Base-by-base conservation (phyloP, 2,113 vertebrate species). In the Etia nguti region DNA sequence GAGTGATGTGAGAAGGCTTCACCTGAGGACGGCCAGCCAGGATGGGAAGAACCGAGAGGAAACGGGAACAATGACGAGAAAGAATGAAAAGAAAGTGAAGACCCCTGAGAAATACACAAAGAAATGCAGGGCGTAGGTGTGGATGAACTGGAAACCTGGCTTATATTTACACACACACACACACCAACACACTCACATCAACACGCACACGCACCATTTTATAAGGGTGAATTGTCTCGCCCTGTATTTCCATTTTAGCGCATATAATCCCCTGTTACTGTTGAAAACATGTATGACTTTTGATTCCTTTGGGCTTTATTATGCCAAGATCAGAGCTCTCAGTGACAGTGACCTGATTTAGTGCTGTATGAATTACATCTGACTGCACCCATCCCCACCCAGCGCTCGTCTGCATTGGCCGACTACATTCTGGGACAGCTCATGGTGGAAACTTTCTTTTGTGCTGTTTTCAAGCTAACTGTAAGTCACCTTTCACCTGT, bases 21-120 rank as follows among this genome's bases (percentile, higher is more conserved):
- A 94, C 93, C 90, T 84, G 83, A 92, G 90, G 89, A 90, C 2
- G 24, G 86, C 65, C 90, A 55, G 16, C n/a, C 16, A 56, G 89
- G 75, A 24, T 34, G 57, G 80, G 43, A 75, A 91, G 83, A 91
- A 87, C 83, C 8, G 43, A 62, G 84, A 92, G 87, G 88, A 94
- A 93, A 83, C 22, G 2, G 43, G 26, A 91, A 96, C 95, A 96
- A 96, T 95, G 85, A 65, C 87, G 29, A 62, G 77, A 87, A 81
- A 84, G 87, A 94, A 84, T 92, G 88, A 90, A 83, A 88, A 95
- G 95, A 96, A 96, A 96, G 91, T 5, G 15, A 95, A 96, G 93
- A 96, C 93, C 94, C 94, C 94, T 96, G 96, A 94, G 96, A 96
- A 96, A 92, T 90, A 77, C 36, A 82, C 88, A 93, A 92, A 92